Evolutionary conservation across 2,888 invertebrate genomes (phyloP), one percentile per base, ranked within the genome.

Genomic region (Nemotelus nigrinus): DNA sequence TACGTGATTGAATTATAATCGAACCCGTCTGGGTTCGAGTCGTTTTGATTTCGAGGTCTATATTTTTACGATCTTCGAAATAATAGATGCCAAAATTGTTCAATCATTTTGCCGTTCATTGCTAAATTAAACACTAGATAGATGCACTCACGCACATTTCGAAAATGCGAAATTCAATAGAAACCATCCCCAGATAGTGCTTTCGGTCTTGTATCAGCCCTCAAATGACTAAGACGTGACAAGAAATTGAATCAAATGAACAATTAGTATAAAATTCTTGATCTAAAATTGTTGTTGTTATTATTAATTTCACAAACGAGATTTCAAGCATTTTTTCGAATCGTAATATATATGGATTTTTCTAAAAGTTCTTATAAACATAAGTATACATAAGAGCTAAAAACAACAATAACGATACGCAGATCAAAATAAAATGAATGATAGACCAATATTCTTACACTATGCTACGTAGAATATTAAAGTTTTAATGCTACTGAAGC

Each of bases 181-280:
- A 85, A 86, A 85, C 86, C 87, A 85, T 86, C 86, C 83, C 84
- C 85, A 83, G 84, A 84, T 84, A 86, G 84, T 84, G 87, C 86
- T 86, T 85, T 87, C 84, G 86, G 86, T 84, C 86, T 84, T 82
- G 86, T 85, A 82, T 86, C 85, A 84, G 85, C 83, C 84, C 83
- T 84, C 85, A 84, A 82, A 83, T 84, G 83, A 85, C 86, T 86
- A 85, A 82, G 83, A 83, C 82, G 78, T 82, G 80, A 80, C 78
- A 79, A 79, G 77, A 80, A 79, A 79, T 80, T 79, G 55, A 72
- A 45, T 74, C 78, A 76, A 25, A 25, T 77, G 78, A 80, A 77
- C 79, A 72, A 78, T 79, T 78, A 79, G 79, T 78, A 67, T 25
- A 76, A 72, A 79, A 71, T 79, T 47, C 48, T 70, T 47, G 77